Evolutionary conservation across 2,113 vertebrate species (phyloP).

Genomic region (Peromyscus maniculatus): DNA sequence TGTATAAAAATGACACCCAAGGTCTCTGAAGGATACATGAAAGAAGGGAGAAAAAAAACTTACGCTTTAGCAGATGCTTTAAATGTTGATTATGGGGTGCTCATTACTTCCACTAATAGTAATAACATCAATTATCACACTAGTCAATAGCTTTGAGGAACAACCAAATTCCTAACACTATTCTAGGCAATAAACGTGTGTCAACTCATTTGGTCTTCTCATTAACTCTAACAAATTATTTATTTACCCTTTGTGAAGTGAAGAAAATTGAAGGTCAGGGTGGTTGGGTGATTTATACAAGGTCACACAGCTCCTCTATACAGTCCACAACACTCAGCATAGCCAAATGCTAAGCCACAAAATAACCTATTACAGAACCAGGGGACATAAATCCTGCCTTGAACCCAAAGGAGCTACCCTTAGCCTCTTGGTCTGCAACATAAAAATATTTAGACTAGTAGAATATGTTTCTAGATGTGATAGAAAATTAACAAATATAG

Average conservation of each 20-base stretch:
- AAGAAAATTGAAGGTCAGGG: neutral
- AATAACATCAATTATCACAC: neutral
- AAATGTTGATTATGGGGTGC: neutral
- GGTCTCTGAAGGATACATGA: fast-evolving
- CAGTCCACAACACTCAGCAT: neutral
- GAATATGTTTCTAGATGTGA: neutral
- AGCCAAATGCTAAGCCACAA: neutral
- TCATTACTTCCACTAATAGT: neutral
- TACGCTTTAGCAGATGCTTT: neutral
- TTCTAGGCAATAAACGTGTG: neutral
- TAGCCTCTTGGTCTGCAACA: neutral
- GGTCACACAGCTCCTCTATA: neutral
- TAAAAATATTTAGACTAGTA: neutral
- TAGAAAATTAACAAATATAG: neutral
- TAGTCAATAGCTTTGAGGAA: neutral
- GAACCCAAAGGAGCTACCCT: neutral
- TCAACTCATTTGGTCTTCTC: neutral
- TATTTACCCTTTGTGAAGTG: neutral
- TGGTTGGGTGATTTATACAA: neutral
- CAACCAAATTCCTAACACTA: neutral
- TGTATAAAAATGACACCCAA: neutral
- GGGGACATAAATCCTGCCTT: neutral
- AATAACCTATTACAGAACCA: neutral
- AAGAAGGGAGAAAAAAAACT: neutral
- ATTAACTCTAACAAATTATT: neutral